A percentile compares a stretch with the other conserved stretches of the same genome.
Evolutionary conservation across 2,888 invertebrate species (phyloP).

Genomic region (Aquatica leii): DNA sequence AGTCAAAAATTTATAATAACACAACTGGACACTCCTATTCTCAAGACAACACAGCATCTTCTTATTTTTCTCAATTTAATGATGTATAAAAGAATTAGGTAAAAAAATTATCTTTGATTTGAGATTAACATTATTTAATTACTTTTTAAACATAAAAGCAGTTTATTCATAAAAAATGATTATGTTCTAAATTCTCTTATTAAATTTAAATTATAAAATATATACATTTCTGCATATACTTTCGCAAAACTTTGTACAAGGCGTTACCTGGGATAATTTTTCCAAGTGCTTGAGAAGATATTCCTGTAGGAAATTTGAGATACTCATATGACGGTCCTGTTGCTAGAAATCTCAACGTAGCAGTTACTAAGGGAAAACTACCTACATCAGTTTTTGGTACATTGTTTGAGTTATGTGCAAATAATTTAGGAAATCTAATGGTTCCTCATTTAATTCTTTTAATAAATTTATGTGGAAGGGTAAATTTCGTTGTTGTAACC

Average conservation of each 20-base stretch:
- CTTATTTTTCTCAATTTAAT: background rate
- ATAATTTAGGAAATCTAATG: background rate
- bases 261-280: background rate
- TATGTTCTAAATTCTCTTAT: background rate
- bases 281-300: background rate
- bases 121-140: background rate
- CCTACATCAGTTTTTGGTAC: background rate
- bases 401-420: background rate
- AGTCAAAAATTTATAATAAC: background rate
- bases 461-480: background rate
- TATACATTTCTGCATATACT: background rate
- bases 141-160: background rate
- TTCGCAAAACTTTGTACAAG: conserved; percentile 4
- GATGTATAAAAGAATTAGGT: background rate
- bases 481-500: background rate
- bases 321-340: conserved; percentile 2
- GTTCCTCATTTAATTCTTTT: background rate
- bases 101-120: background rate
- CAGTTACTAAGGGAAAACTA: background rate
- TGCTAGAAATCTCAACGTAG: background rate
- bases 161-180: background rate
- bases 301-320: background rate
- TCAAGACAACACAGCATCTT: background rate
- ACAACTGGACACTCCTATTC: background rate
- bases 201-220: background rate